Percentiles rank a stretch among this genome's conserved stretches.
These are phyloP conservation scores for Dunckerocampus dactyliophorus DNA, from an alignment of 2,113 vertebrate genomes.

Conservation along the genomic window DNA sequence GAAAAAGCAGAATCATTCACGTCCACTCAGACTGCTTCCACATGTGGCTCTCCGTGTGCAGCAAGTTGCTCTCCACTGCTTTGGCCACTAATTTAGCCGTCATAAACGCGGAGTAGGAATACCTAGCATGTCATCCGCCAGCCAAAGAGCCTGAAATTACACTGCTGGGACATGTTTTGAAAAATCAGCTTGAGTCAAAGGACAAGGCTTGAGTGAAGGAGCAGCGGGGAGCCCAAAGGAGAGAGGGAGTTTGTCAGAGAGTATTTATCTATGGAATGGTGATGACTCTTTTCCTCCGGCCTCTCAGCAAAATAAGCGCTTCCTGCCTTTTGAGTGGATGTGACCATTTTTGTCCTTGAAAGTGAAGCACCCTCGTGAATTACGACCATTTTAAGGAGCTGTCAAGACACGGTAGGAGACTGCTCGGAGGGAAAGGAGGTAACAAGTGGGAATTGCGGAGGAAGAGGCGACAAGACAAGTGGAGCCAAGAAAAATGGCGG, in stretches of 20 bases:
- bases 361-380: constrained; percentile 50
- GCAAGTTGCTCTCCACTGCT: constrained; percentile 6
- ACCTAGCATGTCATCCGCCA: not conserved
- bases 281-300: constrained; percentile 64
- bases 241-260: constrained; percentile 49
- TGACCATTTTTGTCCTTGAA: constrained; percentile 52
- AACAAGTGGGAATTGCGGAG: constrained; percentile 34
- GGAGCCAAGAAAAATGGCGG: constrained; percentile 32
- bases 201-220: constrained; percentile 28
- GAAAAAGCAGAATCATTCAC: constrained; percentile 41
- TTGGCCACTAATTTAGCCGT: not conserved
- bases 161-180: constrained; percentile 28
- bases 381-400: constrained; percentile 44
- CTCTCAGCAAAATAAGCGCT: constrained; percentile 60
- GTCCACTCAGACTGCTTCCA: constrained; percentile 26
- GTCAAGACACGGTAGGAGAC: constrained; percentile 47
- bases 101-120: constrained; percentile 7
- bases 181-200: constrained; percentile 13
- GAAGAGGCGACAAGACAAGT: constrained; percentile 17
- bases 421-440: constrained; percentile 32
- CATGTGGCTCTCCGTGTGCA: constrained; percentile 16
- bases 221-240: constrained; percentile 35
- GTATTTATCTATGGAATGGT: constrained; percentile 63
- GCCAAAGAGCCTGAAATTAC: constrained; percentile 12
- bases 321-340: constrained; percentile 53